These are phyloP conservation scores for Piaya cayana DNA, from an alignment of 2,113 vertebrate species.

Conservation along the genomic window DNA sequence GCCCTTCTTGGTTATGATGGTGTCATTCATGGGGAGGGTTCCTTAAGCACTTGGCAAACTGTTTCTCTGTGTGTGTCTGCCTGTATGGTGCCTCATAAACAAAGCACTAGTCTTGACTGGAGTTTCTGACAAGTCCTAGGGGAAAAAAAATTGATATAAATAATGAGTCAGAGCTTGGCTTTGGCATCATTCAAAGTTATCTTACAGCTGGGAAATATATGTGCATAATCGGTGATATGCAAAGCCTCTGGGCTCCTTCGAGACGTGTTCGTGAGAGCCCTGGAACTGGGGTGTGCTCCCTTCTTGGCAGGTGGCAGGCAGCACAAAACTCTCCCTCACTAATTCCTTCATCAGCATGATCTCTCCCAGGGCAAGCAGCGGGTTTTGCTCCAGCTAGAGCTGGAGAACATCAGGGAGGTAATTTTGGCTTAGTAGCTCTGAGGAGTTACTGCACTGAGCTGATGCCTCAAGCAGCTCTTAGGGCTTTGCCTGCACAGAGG, in stretches of 20 bases:
- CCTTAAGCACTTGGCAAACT: not conserved
- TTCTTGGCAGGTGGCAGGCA: not conserved
- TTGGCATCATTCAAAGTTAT: not conserved
- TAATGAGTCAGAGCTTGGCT: slow-evolving; percentile 8
- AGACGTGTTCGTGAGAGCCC: not conserved
- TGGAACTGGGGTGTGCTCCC: not conserved
- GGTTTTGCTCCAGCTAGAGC: not conserved
- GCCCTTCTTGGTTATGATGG: not conserved
- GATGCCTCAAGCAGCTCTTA: not conserved
- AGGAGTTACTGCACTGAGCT: not conserved
- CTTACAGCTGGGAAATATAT: not conserved
- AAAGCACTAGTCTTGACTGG: not conserved
- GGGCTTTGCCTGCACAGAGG: not conserved
- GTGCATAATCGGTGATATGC: not conserved
- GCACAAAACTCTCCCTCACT: too few species aligned
- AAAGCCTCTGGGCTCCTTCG: not conserved
- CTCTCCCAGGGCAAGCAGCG: rapidly evolving
- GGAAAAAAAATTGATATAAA: not conserved
- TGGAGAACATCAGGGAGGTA: not conserved
- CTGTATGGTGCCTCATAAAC: not conserved
- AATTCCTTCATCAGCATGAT: not conserved
- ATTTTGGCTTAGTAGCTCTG: not conserved
- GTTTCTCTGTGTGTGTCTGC: not conserved
- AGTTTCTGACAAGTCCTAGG: not conserved
- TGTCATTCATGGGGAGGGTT: not conserved